Evolutionary conservation across 2,888 invertebrate genomes (phyloP), one percentile per base, ranked within the genome.

Genomic region (Germaria angustata): DNA sequence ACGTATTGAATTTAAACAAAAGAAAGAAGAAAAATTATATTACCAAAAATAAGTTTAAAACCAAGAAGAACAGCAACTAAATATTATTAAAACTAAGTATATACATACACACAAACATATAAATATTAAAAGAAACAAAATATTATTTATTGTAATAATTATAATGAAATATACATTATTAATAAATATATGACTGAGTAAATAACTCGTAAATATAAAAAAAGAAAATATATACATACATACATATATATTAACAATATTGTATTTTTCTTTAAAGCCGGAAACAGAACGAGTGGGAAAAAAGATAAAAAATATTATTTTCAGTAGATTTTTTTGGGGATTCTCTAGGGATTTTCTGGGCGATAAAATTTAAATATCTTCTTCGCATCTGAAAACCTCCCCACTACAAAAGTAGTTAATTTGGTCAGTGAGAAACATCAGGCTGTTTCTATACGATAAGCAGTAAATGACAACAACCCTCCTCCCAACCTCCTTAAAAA

Each of bases 181-280:
- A 80, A 78, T 82, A 77, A 84, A 86, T 86, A 87, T 88, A 89
- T 88, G 90, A 90, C 89, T 90, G 90, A 90, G 90, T 87, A 87
- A 86, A 86, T 84, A 88, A 89, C 90, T 90, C 90, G 87, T 86
- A 85, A 88, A 88, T 90, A 84, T 87, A 86, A 87, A 86, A 85
- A 85, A 85, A 86, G 34, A 11, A 66, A 68, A 73, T 22, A 66
- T 55, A 75, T 71, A 71, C 44, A 79, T 69, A 53, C 39, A 32
- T 39, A 49, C 22, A 51, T 24, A 51, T 51, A 51, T 24, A 24
- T 36, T 4, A 69, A 53, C 7, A 22, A 51, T 13, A 53, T 2
- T 32, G 68, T 36, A 61, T 73, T 66, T 80, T 59, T 66, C 59
- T 65, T 80, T 57, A 1, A 1, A 61, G 15, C 1, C 5, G 15